Evolutionary conservation across 2,888 invertebrate genomes (phyloP), one percentile per base, ranked within the genome.

Genomic region (Amiota mariae): DNA sequence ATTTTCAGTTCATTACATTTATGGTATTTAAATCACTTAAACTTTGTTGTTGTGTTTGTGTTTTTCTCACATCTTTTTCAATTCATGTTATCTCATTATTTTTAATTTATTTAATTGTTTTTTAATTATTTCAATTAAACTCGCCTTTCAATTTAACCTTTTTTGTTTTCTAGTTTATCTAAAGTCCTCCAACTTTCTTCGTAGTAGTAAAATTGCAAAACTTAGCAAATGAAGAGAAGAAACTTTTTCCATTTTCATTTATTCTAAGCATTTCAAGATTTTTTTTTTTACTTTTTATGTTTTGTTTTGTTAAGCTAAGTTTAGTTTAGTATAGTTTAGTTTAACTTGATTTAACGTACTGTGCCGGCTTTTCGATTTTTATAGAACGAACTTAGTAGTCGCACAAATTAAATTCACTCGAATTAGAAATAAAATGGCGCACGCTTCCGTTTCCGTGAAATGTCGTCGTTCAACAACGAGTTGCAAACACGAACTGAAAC

Each of bases 401-500:
- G 18, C 18, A 59, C 59, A 36, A 36, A 36, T 36, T 36, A 59
- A 59, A 9, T 18, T 20, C 8, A 59, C 8, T n/a, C 59, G 20
- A 15, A 6, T 10, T n/a, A 59, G 48, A 54, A 57, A 47, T 9
- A 47, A 36, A 4, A 51, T 36, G 47, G 49, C 46, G 57, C n/a
- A 46, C 47, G 15, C 24, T 66, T 20, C 54, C 51, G 36, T 59
- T 57, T 71, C 61, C 80, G 83, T 76, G 78, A 72, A 79, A 76
- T 79, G 66, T 63, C 11, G 18, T 70, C 78, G 74, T 78, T 76
- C 78, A 81, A 72, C 81, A 75, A 76, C 83, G 84, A 85, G 79
- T 78, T 76, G 75, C 84, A 81, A 80, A 76, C 80, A 79, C 84
- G 85, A 83, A 85, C 83, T 64, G 11, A 70, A 67, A 48, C 49